Conservation (phyloP, 2,888 invertebrate species). For the Oscheius sp. region DNA sequence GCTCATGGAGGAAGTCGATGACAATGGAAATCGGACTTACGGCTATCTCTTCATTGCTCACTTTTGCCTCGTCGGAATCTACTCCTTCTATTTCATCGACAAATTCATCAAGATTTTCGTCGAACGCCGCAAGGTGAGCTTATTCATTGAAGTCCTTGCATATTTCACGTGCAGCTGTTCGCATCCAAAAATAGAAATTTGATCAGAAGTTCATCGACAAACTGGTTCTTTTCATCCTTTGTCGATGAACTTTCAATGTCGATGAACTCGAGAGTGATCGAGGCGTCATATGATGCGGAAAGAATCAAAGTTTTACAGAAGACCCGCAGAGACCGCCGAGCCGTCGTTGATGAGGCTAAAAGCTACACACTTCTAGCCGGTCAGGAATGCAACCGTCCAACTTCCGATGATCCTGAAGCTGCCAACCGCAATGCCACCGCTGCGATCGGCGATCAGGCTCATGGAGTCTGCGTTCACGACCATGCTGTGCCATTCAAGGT, state of each 20-base stretch:
- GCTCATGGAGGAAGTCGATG: conserved; percentile 44
- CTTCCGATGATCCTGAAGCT: too few relatives aligned
- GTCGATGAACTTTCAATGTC: too few relatives aligned
- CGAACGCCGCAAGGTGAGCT: conserved; percentile 70
- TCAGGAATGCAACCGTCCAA: neutral
- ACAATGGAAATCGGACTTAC: conserved; percentile 50
- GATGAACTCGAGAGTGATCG: too few relatives aligned
- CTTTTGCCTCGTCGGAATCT: conserved; percentile 75
- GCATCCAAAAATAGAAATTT: too few relatives aligned
- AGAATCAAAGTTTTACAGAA: too few relatives aligned
- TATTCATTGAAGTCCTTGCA: neutral
- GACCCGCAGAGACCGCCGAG: too few relatives aligned
- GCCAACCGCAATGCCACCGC: conserved; percentile 42
- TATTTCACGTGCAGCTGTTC: too few relatives aligned
- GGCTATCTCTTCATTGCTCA: conserved; percentile 72
- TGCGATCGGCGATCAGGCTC: conserved; percentile 62
- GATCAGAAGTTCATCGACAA: too few relatives aligned
- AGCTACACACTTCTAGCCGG: conserved; percentile 1
- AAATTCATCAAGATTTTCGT: conserved; percentile 75
- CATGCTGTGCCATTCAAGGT: conserved; percentile 69
- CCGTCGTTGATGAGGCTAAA: too few relatives aligned
- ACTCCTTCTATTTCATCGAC: conserved; percentile 77
- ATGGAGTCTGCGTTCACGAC: conserved; percentile 70
- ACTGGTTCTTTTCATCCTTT: too few relatives aligned
- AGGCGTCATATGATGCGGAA: too few relatives aligned